phyloP scores from a whole-genome alignment of 1,140 invertebrate species.

The Physella acuta region DNA sequence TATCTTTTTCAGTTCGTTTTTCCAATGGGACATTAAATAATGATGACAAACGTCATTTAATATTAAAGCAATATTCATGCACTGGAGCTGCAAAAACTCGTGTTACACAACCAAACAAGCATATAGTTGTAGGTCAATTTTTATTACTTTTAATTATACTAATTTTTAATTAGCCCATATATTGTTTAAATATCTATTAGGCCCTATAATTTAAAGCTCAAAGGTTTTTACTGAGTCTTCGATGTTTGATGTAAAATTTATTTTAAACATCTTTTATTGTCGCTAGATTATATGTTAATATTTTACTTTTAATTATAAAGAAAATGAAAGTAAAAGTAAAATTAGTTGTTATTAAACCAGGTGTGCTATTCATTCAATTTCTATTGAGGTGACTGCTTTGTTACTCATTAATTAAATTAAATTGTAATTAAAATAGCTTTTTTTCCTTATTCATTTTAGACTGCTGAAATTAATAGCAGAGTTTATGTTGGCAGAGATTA shows the following conservation, averaged over 20 bases:
- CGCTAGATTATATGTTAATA: neutral
- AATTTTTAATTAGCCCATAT: neutral
- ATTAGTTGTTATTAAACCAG: neutral
- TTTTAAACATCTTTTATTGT: neutral
- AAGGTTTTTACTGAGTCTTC: neutral
- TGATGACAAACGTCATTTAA: neutral
- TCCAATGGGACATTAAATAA: slow-evolving; percentile 2
- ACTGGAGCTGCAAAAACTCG: neutral
- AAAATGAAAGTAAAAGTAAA: neutral
- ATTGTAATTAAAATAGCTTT: neutral
- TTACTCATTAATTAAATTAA: neutral
- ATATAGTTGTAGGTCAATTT: neutral
- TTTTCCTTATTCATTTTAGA: neutral
- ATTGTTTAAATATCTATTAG: too few species aligned
- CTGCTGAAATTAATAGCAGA: slow-evolving; percentile 3
- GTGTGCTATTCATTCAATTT: neutral
- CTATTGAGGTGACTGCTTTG: neutral
- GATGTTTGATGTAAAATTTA: neutral
- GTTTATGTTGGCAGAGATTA: slow-evolving; percentile 2
- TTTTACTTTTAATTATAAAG: neutral
- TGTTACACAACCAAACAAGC: neutral
- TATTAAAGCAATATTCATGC: neutral
- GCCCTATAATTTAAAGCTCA: neutral
- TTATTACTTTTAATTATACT: neutral
- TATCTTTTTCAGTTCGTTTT: slow-evolving; percentile 4